A percentile compares a stretch with the other conserved stretches of the same genome.
These are phyloP conservation scores for Anagrus nilaparvatae DNA, from an alignment of 1,140 invertebrate species.

Conservation along the genomic window DNA sequence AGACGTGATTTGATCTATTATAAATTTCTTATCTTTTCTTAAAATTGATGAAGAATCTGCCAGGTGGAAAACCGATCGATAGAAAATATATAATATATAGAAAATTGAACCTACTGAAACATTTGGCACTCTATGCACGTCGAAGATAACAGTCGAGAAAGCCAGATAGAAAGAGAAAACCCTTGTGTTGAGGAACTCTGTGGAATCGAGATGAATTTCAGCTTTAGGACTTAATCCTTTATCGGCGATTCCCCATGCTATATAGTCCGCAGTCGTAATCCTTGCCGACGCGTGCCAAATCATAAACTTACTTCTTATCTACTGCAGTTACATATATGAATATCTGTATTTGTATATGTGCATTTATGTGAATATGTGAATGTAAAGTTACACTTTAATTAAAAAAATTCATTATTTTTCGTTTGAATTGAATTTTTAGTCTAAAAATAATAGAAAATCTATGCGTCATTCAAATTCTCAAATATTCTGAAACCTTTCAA, in stretches of 20 bases:
- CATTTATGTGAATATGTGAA: too few species aligned
- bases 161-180: not conserved
- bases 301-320: slow-evolving; percentile 14
- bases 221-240: slow-evolving; percentile 27
- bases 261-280: slow-evolving; percentile 9
- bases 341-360: too few species aligned
- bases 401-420: too few species aligned
- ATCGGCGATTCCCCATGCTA: slow-evolving; percentile 26
- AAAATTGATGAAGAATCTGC: slow-evolving; percentile 12
- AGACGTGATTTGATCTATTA: slow-evolving; percentile 15
- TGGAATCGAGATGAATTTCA: slow-evolving; percentile 30
- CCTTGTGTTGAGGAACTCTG: not conserved
- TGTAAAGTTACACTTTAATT: too few species aligned
- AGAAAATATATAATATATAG: too few species aligned
- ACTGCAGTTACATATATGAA: not conserved
- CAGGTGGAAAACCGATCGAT: too few species aligned
- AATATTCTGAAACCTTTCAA: too few species aligned
- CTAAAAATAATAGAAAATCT: too few species aligned
- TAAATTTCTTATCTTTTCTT: slow-evolving; percentile 15
- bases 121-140: slow-evolving; percentile 22
- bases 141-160: slow-evolving; percentile 23
- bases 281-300: slow-evolving; percentile 14
- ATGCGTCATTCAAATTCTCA: too few species aligned
- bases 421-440: too few species aligned
- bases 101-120: too few species aligned